Conservation (phyloP, 2,888 invertebrate genomes). For the Volucella zonaria region DNA sequence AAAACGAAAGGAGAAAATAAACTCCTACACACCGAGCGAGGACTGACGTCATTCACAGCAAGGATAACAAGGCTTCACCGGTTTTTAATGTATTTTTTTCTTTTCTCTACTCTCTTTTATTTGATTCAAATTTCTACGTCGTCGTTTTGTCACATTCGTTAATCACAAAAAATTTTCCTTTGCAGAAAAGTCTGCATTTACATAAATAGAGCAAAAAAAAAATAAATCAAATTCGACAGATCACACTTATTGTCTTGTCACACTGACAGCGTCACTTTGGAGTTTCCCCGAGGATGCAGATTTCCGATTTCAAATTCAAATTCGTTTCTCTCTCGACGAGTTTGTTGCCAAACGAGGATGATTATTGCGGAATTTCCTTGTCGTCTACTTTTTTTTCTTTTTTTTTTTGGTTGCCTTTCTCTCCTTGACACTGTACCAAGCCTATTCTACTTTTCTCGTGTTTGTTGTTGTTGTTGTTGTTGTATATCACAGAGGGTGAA, state of each 20-base stretch:
- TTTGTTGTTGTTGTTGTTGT: conserved; percentile 12
- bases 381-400: background rate
- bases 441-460: background rate
- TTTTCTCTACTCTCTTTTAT: background rate
- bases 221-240: conserved; percentile 30
- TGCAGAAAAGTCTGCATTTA: conserved; percentile 28
- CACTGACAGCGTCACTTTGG: conserved; percentile 56
- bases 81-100: conserved; percentile 14
- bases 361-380: conserved; percentile 53
- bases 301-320: conserved; percentile 14
- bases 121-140: background rate
- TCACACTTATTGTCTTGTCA: conserved; percentile 39
- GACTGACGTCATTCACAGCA: conserved; percentile 66
- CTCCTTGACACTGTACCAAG: no score
- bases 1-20: conserved; percentile 15
- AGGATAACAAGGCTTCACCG: conserved; percentile 40
- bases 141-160: background rate
- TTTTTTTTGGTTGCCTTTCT: conserved; percentile 4
- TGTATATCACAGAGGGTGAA: conserved; percentile 37
- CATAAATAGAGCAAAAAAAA: conserved; percentile 8
- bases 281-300: conserved; percentile 23
- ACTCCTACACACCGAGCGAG: conserved; percentile 7
- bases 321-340: conserved; percentile 5
- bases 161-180: background rate
- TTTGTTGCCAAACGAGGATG: conserved; percentile 19